Evolutionary conservation across 2,113 vertebrate genomes (phyloP).

Genomic region (Egretta garzetta): DNA sequence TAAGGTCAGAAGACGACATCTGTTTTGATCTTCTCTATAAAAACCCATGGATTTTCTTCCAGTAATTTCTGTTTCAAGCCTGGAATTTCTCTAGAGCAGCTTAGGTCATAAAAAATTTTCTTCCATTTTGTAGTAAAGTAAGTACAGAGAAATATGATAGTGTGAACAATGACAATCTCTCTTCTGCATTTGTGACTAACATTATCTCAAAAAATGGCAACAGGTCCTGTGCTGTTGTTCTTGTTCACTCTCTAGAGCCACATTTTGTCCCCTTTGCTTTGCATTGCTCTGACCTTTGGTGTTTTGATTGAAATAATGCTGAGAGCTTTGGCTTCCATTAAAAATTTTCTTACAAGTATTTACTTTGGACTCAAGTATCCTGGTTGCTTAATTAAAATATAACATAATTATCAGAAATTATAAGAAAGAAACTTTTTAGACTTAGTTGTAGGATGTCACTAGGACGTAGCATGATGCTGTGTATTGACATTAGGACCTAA

Average conservation of each 20-base stretch:
- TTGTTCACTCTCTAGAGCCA: neutral
- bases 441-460: neutral
- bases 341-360: neutral
- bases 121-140: neutral
- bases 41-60: neutral
- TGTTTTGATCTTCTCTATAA: neutral
- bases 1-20: neutral
- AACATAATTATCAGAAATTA: neutral
- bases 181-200: neutral
- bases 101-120: neutral
- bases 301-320: neutral
- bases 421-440: neutral
- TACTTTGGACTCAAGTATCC: neutral
- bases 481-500: neutral
- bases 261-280: neutral
- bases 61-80: neutral
- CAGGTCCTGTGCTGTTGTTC: neutral
- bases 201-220: neutral
- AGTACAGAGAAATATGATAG: neutral
- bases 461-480: neutral
- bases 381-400: neutral
- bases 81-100: neutral
- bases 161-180: neutral
- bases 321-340: neutral
- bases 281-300: neutral